Percentiles rank a stretch among this genome's conserved stretches.
Evolutionary conservation across 2,113 vertebrate species (phyloP).

Genomic region (Meles meles): DNA sequence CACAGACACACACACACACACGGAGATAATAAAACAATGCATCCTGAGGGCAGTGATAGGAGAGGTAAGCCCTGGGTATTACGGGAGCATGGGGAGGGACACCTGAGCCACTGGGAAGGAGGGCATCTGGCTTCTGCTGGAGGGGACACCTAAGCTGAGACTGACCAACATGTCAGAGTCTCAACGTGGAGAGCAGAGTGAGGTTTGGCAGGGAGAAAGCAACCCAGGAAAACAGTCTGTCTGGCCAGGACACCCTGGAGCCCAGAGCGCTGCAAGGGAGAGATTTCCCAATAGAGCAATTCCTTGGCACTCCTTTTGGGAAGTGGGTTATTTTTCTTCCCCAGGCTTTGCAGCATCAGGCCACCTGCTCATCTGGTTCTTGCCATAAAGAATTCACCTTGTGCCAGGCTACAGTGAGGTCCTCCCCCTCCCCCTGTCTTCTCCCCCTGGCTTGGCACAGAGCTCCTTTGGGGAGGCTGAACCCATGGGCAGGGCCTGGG

Average conservation of each 20-base stretch:
- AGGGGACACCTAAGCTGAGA: not conserved
- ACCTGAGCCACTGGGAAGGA: not conserved
- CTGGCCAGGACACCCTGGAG: not conserved
- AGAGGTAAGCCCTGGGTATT: not conserved
- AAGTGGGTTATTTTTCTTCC: not conserved
- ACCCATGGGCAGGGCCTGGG: not conserved
- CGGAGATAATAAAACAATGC: not conserved
- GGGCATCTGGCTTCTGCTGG: not conserved
- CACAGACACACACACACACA: not conserved
- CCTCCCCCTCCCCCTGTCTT: not conserved
- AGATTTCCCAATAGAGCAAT: not conserved
- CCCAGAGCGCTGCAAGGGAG: not conserved
- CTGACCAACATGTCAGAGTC: not conserved
- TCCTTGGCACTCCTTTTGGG: not conserved
- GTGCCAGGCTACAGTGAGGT: not conserved
- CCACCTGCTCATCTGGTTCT: constrained; percentile 24
- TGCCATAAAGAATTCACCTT: not conserved
- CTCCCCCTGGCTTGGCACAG: not conserved
- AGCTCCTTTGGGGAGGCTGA: not conserved
- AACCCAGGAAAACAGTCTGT: not conserved
- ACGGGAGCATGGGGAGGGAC: not conserved
- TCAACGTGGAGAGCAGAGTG: not conserved
- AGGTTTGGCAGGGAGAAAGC: not conserved
- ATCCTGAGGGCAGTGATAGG: not conserved
- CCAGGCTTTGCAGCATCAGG: not conserved